Percentiles rank a stretch among this genome's conserved stretches.
Conservation (phyloP, 2,888 invertebrate genomes). For the Drosophila kambysellisi region DNA sequence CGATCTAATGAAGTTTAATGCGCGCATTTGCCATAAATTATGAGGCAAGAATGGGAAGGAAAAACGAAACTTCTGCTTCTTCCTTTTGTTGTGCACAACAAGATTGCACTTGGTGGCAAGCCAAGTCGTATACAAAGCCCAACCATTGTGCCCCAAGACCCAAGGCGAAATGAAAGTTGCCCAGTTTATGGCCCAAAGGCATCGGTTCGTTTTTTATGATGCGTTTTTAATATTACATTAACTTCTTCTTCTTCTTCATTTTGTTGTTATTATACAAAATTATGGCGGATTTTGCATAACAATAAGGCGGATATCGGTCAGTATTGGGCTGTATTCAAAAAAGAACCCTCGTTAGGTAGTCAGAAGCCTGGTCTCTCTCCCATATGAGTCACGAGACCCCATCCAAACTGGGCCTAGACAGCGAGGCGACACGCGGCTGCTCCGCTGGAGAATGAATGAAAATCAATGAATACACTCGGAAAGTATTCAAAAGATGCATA, state of each 20-base stretch:
- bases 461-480: slow-evolving; percentile 7
- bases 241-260: neutral
- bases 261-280: slow-evolving; percentile 39
- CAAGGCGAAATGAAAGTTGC: slow-evolving; percentile 57
- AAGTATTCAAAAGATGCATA: too few species aligned
- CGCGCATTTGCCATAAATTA: slow-evolving; percentile 80
- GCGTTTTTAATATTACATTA: slow-evolving; percentile 75
- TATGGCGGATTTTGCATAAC: slow-evolving; percentile 73
- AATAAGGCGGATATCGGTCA: slow-evolving; percentile 78
- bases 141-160: slow-evolving; percentile 40
- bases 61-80: slow-evolving; percentile 41
- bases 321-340: slow-evolving; percentile 34
- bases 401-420: slow-evolving; percentile 25
- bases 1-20: slow-evolving; percentile 79
- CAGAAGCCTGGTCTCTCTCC: slow-evolving; percentile 15
- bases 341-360: slow-evolving; percentile 36
- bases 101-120: slow-evolving; percentile 40
- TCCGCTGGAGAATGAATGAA: slow-evolving; percentile 1
- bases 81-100: slow-evolving; percentile 62
- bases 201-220: slow-evolving; percentile 49
- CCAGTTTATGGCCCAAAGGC: slow-evolving; percentile 46
- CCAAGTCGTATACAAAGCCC: slow-evolving; percentile 25
- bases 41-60: slow-evolving; percentile 29
- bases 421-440: slow-evolving; percentile 22
- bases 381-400: slow-evolving; percentile 30